Base-by-base conservation (phyloP, 2,888 invertebrate species). In the Erannis defoliaria region DNA sequence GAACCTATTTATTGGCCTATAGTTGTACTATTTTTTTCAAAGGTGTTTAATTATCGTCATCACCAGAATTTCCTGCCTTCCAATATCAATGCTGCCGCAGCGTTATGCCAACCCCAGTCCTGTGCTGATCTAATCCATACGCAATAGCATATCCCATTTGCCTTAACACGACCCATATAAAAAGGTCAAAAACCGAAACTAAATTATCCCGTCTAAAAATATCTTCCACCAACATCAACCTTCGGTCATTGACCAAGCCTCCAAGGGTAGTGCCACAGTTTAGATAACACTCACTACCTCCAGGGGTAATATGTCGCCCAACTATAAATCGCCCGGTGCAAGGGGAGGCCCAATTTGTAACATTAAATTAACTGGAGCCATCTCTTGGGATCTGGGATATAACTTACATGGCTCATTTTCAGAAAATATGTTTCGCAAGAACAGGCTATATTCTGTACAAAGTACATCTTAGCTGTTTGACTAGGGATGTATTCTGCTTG, bases 331-430 rank as follows among this genome's bases (percentile, higher is more conserved):
- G 57, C 53, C 65, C 57, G 67, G 37, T 55, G 45, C 43, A 67
- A 64, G 57, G 58, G 67, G 65, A 66, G 55, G 51, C 62, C 69
- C 66, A 70, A 70, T 72, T 72, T 71, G 72, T 69, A 50, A 67
- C 71, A 68, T 67, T 62, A 64, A 67, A 66, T 71, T 68, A 67
- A 64, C 55, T 43, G 58, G 26, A 49, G 59, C 51, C 58, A 50
- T 38, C 51, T 38, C 51, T 37, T 45, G 59, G 64, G 68, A 66
- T 46, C 19, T 46, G n/a, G n/a, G n/a, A n/a, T n/a, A n/a, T n/a
- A n/a, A 46, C 8, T 16, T 42, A 23, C 21, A 23, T 23, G 42
- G n/a, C 21, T 42, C 21, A 42, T 42, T 23, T 42, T 42, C 21
- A 12, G n/a, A n/a, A n/a, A n/a, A n/a, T n/a, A n/a, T n/a, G n/a